Evolutionary conservation across 1,140 invertebrate genomes (phyloP).

Genomic region (Orchesella cincta): DNA sequence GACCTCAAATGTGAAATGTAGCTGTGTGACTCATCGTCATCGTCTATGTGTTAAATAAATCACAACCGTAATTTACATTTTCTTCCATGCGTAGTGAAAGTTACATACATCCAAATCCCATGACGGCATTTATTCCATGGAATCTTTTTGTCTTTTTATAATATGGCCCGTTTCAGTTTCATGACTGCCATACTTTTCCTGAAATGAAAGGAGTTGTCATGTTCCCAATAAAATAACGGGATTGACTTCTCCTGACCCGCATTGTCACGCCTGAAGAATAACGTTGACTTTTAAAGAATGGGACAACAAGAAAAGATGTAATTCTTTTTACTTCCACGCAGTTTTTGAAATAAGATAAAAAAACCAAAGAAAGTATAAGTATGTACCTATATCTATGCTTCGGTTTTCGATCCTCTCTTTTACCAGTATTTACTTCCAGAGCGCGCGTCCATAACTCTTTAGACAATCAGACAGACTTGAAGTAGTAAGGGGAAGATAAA

Average conservation of each 20-base stretch:
- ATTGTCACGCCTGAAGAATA: constrained; percentile 10
- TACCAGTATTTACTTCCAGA: background rate
- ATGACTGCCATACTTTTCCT: background rate
- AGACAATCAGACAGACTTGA: background rate
- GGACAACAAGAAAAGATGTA: background rate
- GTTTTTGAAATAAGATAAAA: background rate
- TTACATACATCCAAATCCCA: background rate
- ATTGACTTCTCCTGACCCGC: background rate
- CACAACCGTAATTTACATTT: constrained; percentile 2
- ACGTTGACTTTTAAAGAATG: constrained; percentile 6
- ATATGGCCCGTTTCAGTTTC: background rate
- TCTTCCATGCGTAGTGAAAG: background rate
- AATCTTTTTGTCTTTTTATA: background rate
- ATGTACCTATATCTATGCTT: background rate
- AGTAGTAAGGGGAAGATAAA: background rate
- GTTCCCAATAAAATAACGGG: background rate
- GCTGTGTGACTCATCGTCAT: background rate
- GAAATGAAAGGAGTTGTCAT: constrained; percentile 12
- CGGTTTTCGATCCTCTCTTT: background rate
- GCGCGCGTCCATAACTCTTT: background rate
- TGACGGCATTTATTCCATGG: background rate
- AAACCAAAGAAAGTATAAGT: background rate
- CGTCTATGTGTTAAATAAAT: background rate
- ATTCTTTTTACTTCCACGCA: background rate
- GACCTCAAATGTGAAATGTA: background rate